Base-by-base conservation (phyloP, 1,140 invertebrate species). In the Macrobrachium rosenbergii region DNA sequence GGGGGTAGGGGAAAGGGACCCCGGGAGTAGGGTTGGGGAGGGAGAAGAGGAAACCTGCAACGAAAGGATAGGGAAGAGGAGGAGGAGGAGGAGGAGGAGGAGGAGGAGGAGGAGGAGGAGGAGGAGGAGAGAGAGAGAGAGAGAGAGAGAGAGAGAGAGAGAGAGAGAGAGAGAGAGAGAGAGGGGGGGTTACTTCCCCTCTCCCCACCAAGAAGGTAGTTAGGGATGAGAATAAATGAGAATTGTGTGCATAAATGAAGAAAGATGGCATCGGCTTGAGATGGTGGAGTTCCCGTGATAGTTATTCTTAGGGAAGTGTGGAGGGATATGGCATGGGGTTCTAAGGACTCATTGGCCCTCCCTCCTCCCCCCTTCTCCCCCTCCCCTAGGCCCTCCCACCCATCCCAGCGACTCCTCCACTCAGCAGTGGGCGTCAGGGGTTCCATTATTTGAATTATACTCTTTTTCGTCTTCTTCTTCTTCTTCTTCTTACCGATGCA, bases 161-260 rank as follows among this genome's bases (percentile, higher is more conserved):
- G 12, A 10, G 0, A 0, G 2, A 0, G 12, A 12, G 52, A 52
- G 52, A 12, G 12, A 12, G 52, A 52, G 52, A 52, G 7, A 12
- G 52, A 52, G 6, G 7, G 52, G 52, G 52, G 52, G 52, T 8
- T 52, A 10, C 7, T 12, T 52, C 12, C 7, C 52, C 52, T 52
- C 52, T 8, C 52, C 7, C 52, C 12, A 81, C 78, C 84, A 75
- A 79, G 84, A 87, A 87, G 84, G 84, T 87, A 69, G 84, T 87
- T 87, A 82, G 85, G 85, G 85, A 87, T 81, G 79, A 79, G 85
- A 87, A 52, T 78, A 82, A 87, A 87, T 87, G 85, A 87, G 85
- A 87, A 87, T 87, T 67, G 85, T 87, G 78, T 87, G 85, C 79
- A 87, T 87, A 87, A 87, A 87, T 87, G 85, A 87, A 87, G 85